These are phyloP conservation scores for Tricholauxania praeusta DNA, from an alignment of 2,888 invertebrate species.

Conservation along the genomic window DNA sequence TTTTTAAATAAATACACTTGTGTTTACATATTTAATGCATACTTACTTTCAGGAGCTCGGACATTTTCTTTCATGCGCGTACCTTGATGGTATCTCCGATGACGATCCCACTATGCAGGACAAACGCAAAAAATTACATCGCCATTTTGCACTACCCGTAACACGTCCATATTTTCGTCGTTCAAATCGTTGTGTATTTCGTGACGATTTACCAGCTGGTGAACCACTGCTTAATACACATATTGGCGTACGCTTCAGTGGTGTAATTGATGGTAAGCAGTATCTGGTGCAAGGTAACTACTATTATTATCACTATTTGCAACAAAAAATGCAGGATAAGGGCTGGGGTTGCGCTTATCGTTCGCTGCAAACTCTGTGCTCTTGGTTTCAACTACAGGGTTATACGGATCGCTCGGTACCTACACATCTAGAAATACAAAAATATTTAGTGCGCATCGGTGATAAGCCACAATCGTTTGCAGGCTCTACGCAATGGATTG, in stretches of 20 bases:
- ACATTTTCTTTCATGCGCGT: slow-evolving; percentile 82
- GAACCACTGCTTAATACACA: slow-evolving; percentile 81
- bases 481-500: slow-evolving; percentile 96
- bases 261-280: slow-evolving; percentile 69
- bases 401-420: slow-evolving; percentile 84
- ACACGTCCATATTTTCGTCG: slow-evolving; percentile 81
- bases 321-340: slow-evolving; percentile 92
- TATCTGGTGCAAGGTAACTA: slow-evolving; percentile 85
- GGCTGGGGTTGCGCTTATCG: slow-evolving; percentile 99
- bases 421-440: slow-evolving; percentile 87
- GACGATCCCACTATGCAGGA: slow-evolving; percentile 75
- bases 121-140: slow-evolving; percentile 76
- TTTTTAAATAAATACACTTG: slow-evolving; percentile 3
- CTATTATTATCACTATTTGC: slow-evolving; percentile 96
- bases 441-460: slow-evolving; percentile 92
- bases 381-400: slow-evolving; percentile 94
- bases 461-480: slow-evolving; percentile 91
- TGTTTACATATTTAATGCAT: neutral
- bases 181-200: slow-evolving; percentile 75
- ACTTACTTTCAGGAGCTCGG: slow-evolving; percentile 71
- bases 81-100: slow-evolving; percentile 76
- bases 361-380: slow-evolving; percentile 94
- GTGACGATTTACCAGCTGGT: slow-evolving; percentile 66
- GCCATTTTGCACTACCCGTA: slow-evolving; percentile 76
- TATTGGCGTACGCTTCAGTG: slow-evolving; percentile 68